phyloP scores from a whole-genome alignment of 2,113 vertebrate species.

The Ciconia boyciana region DNA sequence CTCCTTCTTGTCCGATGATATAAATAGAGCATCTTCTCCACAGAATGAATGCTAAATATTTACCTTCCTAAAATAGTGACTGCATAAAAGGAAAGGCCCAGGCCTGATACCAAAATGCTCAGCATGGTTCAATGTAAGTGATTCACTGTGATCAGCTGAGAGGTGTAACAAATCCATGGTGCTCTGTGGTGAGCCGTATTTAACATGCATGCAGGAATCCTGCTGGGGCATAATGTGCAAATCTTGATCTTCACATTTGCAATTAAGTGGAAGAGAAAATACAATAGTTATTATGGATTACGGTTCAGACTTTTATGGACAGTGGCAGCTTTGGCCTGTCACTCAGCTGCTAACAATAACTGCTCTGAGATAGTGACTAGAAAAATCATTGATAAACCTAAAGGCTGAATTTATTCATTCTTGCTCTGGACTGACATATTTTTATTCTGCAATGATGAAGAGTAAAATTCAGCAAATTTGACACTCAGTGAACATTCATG shows the following conservation, averaged over 20 bases:
- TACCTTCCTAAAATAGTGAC: background rate
- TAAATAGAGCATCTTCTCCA: background rate
- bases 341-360: background rate
- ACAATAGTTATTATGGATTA: background rate
- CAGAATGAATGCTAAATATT: background rate
- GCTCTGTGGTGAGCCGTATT: fast-evolving
- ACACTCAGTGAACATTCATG: background rate
- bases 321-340: background rate
- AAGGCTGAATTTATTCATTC: background rate
- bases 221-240: background rate
- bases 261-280: background rate
- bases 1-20: background rate
- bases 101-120: background rate
- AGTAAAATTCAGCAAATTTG: background rate
- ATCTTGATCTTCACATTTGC: background rate
- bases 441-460: background rate
- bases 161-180: background rate
- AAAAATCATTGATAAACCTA: background rate
- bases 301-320: background rate
- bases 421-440: background rate
- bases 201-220: background rate
- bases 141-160: background rate
- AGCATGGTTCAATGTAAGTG: background rate
- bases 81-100: background rate
- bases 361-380: background rate